Percentiles rank a stretch among this genome's conserved stretches.
These are phyloP conservation scores for Ischnura elegans DNA, from an alignment of 2,888 invertebrate species.

Conservation along the genomic window DNA sequence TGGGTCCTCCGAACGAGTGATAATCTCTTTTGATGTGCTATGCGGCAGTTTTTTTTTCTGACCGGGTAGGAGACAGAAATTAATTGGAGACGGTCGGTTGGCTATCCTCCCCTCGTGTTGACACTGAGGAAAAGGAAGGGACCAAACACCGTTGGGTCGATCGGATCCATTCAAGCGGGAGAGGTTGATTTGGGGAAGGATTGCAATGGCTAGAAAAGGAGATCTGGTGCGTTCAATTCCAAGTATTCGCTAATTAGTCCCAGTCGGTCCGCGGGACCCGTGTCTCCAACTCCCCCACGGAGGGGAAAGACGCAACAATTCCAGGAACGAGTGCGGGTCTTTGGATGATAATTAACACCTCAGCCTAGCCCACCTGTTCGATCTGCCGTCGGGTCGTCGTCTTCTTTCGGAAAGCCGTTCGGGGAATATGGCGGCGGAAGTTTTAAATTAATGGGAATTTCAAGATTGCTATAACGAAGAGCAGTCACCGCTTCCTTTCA, in stretches of 20 bases:
- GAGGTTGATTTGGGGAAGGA: conserved; percentile 34
- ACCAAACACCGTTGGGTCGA: background rate
- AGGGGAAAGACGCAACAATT: background rate
- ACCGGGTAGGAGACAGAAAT: background rate
- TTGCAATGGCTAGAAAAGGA: background rate
- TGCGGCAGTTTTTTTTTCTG: background rate
- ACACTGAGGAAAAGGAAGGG: background rate
- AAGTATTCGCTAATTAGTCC: conserved; percentile 62
- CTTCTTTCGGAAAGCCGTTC: too few species aligned
- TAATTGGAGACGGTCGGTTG: conserved; percentile 39
- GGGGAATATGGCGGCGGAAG: background rate
- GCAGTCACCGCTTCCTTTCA: background rate
- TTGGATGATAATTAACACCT: conserved; percentile 63
- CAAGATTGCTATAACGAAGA: background rate
- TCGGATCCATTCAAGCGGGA: conserved; percentile 5
- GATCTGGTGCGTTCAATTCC: conserved; percentile 28
- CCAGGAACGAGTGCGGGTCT: conserved; percentile 39
- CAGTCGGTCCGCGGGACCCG: background rate
- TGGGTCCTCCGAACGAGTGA: background rate
- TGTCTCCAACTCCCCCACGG: background rate
- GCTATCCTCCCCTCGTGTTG: background rate
- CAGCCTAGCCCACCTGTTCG: conserved; percentile 51
- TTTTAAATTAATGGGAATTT: conserved; percentile 9
- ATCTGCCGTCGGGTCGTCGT: too few species aligned
- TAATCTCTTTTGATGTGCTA: background rate